These are phyloP conservation scores for Neolamprologus tretocephalus DNA, from an alignment of 2,113 vertebrate species.

Conservation along the genomic window DNA sequence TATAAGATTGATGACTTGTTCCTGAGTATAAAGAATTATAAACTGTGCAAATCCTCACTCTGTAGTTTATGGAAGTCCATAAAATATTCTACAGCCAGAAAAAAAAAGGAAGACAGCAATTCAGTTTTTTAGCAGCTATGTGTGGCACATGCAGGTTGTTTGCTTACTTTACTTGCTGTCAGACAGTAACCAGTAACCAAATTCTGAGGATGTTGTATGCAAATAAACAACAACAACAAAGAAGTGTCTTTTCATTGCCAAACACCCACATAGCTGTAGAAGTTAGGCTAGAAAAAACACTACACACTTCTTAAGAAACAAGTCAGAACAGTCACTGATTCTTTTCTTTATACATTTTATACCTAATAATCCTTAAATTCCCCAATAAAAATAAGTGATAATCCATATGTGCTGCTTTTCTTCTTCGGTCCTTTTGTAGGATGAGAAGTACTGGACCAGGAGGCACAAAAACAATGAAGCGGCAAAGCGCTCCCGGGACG, in stretches of 20 bases:
- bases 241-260: slow-evolving; percentile 12
- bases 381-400: background rate
- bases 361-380: background rate
- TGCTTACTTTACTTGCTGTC: background rate
- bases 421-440: slow-evolving; percentile 56
- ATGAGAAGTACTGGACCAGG: slow-evolving; percentile 90
- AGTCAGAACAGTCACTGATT: background rate
- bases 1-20: background rate
- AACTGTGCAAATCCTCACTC: background rate
- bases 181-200: background rate
- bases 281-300: background rate
- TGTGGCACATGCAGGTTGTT: background rate
- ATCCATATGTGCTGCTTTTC: background rate
- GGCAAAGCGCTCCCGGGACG: slow-evolving; percentile 87
- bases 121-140: background rate
- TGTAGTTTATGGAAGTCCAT: background rate
- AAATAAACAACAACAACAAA: background rate
- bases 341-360: background rate
- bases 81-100: background rate
- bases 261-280: slow-evolving; percentile 12
- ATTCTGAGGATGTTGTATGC: background rate
- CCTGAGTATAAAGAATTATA: background rate
- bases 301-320: background rate
- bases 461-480: slow-evolving; percentile 90
- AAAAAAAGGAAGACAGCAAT: background rate